These are phyloP conservation scores for Drosophila rufa DNA, from an alignment of 1,140 invertebrate species.

Conservation along the genomic window DNA sequence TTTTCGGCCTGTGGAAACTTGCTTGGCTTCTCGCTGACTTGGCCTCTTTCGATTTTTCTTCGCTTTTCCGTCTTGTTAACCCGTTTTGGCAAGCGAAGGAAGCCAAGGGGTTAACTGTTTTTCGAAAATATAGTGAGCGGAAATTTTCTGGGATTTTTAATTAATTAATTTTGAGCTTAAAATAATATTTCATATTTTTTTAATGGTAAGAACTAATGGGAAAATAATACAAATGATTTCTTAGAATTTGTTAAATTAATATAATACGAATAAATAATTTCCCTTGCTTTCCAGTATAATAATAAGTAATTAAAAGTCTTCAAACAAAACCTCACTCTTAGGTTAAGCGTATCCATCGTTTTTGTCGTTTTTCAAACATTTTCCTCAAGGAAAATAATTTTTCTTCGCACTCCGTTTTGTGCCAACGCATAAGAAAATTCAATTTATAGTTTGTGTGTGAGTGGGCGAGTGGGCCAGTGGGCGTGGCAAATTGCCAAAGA, in stretches of 20 bases:
- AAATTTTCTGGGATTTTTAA: not conserved
- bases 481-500: constrained; percentile 71
- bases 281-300: too few relatives aligned
- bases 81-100: constrained; percentile 2
- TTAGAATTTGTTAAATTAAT: too few relatives aligned
- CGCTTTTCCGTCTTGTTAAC: constrained; percentile 14
- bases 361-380: constrained; percentile 14
- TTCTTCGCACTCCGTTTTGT: constrained; percentile 46
- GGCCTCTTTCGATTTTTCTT: constrained; percentile 38
- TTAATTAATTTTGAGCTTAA: not conserved
- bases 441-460: constrained; percentile 74
- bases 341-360: not conserved
- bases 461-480: constrained; percentile 10
- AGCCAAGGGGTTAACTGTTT: constrained; percentile 2
- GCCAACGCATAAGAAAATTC: constrained; percentile 74
- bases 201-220: accelerated
- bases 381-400: constrained; percentile 58
- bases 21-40: constrained; percentile 77
- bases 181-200: not conserved
- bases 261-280: too few relatives aligned
- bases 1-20: constrained; percentile 77
- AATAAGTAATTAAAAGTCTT: not conserved
- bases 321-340: too few relatives aligned
- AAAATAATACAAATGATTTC: not conserved
- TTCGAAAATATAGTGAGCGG: not conserved